Conservation (phyloP, 2,113 vertebrate species). For the Tricholaema leucomelas region DNA sequence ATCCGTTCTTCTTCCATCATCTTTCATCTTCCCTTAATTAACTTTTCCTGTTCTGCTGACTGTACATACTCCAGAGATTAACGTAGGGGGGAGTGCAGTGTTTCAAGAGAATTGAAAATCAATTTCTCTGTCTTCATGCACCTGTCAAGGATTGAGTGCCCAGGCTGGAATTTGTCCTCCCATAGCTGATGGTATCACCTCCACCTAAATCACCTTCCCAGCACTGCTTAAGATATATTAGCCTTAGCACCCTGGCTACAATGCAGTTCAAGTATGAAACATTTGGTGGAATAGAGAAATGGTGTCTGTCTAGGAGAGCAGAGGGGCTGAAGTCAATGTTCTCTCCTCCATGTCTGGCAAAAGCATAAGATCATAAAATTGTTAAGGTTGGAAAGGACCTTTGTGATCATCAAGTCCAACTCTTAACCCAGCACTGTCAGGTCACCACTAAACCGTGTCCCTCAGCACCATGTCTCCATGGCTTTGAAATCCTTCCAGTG, state of each 20-base stretch:
- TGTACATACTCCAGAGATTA: background rate
- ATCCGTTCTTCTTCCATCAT: background rate
- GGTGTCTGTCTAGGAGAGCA: background rate
- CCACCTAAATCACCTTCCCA: slow-evolving; percentile 1
- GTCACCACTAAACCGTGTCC: no score
- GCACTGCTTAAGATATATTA: background rate
- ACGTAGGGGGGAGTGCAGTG: background rate
- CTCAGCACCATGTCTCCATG: no score
- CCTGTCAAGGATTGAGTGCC: slow-evolving; percentile 32
- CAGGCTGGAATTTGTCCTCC: slow-evolving; percentile 1
- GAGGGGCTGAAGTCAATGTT: rapidly evolving
- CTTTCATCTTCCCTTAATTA: slow-evolving; percentile 48
- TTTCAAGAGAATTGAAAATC: slow-evolving; percentile 38
- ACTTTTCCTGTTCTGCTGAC: background rate
- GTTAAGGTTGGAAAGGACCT: no score
- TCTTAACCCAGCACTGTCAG: no score
- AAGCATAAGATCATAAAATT: background rate
- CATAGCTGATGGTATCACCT: background rate
- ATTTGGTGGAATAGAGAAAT: background rate
- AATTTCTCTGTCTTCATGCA: background rate
- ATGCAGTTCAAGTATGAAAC: background rate
- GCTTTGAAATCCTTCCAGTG: no score
- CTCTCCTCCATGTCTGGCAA: background rate
- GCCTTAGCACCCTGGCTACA: background rate
- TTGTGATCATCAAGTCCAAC: no score